Evolutionary conservation across 2,888 invertebrate species (phyloP).

Genomic region (Hyposoter didymator): DNA sequence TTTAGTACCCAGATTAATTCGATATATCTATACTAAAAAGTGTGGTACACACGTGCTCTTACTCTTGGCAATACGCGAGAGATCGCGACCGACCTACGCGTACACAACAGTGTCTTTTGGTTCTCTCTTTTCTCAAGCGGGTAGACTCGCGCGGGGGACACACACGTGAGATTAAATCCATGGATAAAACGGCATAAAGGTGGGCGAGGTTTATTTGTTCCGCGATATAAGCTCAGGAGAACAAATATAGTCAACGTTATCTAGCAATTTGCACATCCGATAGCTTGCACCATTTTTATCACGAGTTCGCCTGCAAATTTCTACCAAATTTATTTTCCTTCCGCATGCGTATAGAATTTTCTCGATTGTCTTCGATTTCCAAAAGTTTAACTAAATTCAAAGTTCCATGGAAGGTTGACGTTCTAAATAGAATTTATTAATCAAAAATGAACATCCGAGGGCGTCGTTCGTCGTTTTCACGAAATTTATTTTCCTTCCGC

Average conservation of each 20-base stretch:
- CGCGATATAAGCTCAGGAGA: constrained; percentile 58
- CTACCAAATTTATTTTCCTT: constrained; percentile 7
- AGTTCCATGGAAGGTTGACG: not conserved
- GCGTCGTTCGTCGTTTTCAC: too few species aligned
- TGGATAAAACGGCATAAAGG: constrained; percentile 63
- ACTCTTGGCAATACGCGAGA: constrained; percentile 45
- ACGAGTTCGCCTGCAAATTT: constrained; percentile 11
- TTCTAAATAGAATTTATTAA: not conserved
- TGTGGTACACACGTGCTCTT: constrained; percentile 36
- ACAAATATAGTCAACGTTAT: constrained; percentile 54
- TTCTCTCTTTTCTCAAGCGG: constrained; percentile 43
- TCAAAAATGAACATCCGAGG: not conserved
- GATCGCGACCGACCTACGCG: constrained; percentile 67
- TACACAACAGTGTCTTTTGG: constrained; percentile 33
- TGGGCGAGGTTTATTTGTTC: constrained; percentile 69
- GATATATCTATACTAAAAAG: constrained; percentile 16
- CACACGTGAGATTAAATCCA: constrained; percentile 65
- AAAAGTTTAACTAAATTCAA: not conserved
- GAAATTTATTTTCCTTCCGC: constrained; percentile 8
- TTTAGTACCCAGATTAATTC: constrained; percentile 5
- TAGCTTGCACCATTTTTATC: constrained; percentile 50
- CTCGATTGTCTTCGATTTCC: not conserved
- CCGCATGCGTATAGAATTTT: not conserved
- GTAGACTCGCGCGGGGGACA: constrained; percentile 28
- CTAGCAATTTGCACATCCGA: constrained; percentile 66